phyloP scores from a whole-genome alignment of 2,888 invertebrate species.

The Diloba caeruleocephala region DNA sequence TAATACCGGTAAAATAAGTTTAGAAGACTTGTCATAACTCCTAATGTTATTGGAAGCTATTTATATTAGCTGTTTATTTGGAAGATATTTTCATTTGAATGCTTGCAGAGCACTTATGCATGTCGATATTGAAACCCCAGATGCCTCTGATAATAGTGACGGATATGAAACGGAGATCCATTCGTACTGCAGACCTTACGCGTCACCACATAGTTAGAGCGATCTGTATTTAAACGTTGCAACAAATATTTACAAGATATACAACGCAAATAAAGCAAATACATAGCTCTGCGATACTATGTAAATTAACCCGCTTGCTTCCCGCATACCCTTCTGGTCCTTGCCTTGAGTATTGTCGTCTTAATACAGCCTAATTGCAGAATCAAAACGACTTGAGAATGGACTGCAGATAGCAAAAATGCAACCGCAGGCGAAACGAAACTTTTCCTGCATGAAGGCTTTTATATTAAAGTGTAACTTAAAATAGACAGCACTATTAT shows the following conservation, averaged over 20 bases:
- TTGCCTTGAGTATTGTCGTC: slow-evolving; percentile 4
- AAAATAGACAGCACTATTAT: slow-evolving; percentile 3
- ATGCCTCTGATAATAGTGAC: no score
- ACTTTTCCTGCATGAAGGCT: slow-evolving; percentile 1
- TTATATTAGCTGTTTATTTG: no score
- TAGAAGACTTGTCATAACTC: no score
- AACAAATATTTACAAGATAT: background rate
- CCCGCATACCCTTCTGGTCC: background rate
- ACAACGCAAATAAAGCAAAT: slow-evolving; percentile 13
- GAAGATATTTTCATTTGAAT: no score
- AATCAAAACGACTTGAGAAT: slow-evolving; percentile 32
- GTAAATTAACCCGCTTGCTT: slow-evolving; percentile 6
- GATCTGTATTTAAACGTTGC: background rate
- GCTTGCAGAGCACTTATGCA: no score
- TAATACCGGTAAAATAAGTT: background rate
- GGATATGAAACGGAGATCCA: no score
- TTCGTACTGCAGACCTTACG: background rate
- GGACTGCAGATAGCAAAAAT: slow-evolving; percentile 23
- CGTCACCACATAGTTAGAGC: background rate
- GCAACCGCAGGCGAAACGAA: slow-evolving; percentile 9
- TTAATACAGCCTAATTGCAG: slow-evolving; percentile 42
- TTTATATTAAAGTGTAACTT: slow-evolving; percentile 6
- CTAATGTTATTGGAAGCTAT: no score
- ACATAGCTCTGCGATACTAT: slow-evolving; percentile 23
- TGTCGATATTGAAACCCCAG: no score